Evolutionary conservation across 1,140 invertebrate species (phyloP), one percentile per base, ranked within the genome.

Genomic region (Bombus balteatus): DNA sequence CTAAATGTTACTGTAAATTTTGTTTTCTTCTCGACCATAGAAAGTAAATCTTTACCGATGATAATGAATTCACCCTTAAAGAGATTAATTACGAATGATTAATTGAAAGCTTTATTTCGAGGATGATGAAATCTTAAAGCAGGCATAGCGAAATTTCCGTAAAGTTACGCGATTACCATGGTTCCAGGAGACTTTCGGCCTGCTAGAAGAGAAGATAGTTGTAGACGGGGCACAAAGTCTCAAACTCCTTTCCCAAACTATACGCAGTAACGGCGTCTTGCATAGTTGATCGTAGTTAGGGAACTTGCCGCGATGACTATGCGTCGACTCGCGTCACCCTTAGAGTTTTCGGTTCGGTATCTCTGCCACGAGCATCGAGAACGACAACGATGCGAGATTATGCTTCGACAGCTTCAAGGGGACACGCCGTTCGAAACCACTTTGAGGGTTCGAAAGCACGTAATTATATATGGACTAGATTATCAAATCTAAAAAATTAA

Each of bases 221-320:
- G 85, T 80, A 86, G 82, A 73, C 34, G 74, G 47, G 82, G 80
- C 81, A 78, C 83, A 65, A 85, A 86, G 89, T 90, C 88, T 72
- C 68, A 62, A 72, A 59, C 75, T 32, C 76, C 70, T 59, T 73
- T 70, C 79, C 59, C 43, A 47, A 86, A 90, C 80, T 89, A 78
- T 43, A 86, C 81, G 77, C 70, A 82, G 57, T 62, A 85, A 77
- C 79, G 72, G 71, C 71, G 80, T 86, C 88, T 88, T 86, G 87
- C 90, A 92, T 92, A 92, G 91, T 92, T 92, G 71, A 75, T 73
- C 81, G 89, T 90, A 92, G 87, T 92, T 92, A 83, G 70, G 76
- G 87, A 91, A 90, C 87, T 92, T 92, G 59, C 6, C 75, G 78
- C 47, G 53, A 62, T 68, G 72, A 65, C 82, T 90, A 90, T 75